Evolutionary conservation across 2,797 vertebrate species (phyloP), one percentile per base, ranked within the genome.

Genomic region (Merluccius polli): DNA sequence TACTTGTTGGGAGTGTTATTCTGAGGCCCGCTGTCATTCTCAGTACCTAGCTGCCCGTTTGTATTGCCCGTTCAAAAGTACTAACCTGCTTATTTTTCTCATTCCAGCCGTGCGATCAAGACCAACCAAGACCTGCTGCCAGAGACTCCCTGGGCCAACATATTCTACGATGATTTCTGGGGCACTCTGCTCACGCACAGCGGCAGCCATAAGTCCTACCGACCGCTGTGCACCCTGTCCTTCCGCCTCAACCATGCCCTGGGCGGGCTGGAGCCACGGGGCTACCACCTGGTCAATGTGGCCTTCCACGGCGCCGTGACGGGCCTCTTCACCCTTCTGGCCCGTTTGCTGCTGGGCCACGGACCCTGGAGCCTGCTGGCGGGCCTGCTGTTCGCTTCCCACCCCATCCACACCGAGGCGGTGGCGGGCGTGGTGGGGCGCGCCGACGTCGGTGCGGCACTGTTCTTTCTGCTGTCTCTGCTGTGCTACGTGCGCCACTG

Each of bases 161-260:
- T 99, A 88, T 99, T 99, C 93, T 99, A 97, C 80, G 95, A 99
- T 83, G 98, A 99, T 89, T 99, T 99, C 82, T 99, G 98, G 98
- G 98, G 98, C 24, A 99, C 98, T 0, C 91, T 98, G 68, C 97
- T 99, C 78, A 99, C 98, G 0, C 98, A 99, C 93, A 99, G 96
- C 3, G 98, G 98, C 79, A 99, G 98, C 90, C 98, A 99, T 91
- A 99, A 99, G 92, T 99, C 98, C 18, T 99, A 98, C 89, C 92
- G 98, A 76, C 98, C 98, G 0, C 93, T 99, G 88, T 99, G 98
- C 88, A 98, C 98, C 0, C 95, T 99, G 70, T 99, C 98, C 84
- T 99, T 99, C 88, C 97, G 98, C 72, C 92, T 98, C 73, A 99
- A 99, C 91, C 94, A 97, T 0, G 95, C 95, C 0, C 71, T 95